Evolutionary conservation across 2,888 invertebrate species (phyloP).

Genomic region (Mythimna impura): DNA sequence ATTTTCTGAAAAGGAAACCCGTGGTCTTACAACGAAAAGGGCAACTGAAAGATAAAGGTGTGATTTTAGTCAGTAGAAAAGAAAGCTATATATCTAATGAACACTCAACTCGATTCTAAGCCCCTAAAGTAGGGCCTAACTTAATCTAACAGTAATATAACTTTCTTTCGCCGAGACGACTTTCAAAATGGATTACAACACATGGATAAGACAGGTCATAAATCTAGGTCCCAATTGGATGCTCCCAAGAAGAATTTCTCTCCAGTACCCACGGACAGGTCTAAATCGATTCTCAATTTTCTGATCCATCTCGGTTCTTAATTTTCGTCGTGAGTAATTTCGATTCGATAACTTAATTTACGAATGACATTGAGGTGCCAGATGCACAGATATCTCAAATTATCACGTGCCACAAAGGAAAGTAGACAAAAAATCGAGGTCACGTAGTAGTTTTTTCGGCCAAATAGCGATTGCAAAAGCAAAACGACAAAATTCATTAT

Average conservation of each 20-base stretch:
- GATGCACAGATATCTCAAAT: constrained; percentile 15
- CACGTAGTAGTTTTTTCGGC: constrained; percentile 52
- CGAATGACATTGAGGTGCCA: constrained; percentile 33
- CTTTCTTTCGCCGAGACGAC: constrained; percentile 8
- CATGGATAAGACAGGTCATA: constrained; percentile 36
- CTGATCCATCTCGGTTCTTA: constrained; percentile 20
- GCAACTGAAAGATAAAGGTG: too few relatives aligned
- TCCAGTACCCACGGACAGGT: constrained; percentile 21
- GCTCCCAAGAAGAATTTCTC: constrained; percentile 32
- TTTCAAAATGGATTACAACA: constrained; percentile 28
- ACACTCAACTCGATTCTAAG: constrained; percentile 11
- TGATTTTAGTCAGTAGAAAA: too few relatives aligned
- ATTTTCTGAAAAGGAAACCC: too few relatives aligned
- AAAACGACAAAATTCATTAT: constrained; percentile 68
- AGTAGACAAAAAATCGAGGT: constrained; percentile 35
- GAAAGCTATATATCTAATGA: not conserved
- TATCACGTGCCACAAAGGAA: constrained; percentile 24
- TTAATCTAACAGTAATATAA: constrained; percentile 25
- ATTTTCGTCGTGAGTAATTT: constrained; percentile 32
- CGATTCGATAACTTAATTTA: constrained; percentile 17
- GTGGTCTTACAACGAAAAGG: too few relatives aligned
- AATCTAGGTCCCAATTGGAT: constrained; percentile 49
- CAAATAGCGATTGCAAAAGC: constrained; percentile 67
- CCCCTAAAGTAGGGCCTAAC: constrained; percentile 2
- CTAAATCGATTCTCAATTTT: constrained; percentile 29